Conservation (phyloP, 2,113 vertebrate species). For the Fregata magnificens region DNA sequence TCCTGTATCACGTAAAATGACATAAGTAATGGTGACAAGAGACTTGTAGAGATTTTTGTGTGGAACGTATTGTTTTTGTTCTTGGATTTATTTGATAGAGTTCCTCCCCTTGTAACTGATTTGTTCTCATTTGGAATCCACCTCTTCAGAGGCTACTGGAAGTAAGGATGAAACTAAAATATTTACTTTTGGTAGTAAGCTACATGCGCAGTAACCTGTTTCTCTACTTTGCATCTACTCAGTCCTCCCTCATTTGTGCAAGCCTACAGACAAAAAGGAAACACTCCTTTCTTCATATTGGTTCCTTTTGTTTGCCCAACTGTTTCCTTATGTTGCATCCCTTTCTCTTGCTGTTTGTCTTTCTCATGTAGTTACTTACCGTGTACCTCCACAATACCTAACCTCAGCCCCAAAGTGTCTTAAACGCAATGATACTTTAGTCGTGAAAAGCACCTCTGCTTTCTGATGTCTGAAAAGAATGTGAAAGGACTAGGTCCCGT, state of each 20-base stretch:
- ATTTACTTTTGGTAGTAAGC: neutral
- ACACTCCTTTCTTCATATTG: neutral
- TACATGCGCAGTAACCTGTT: neutral
- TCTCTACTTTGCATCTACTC: neutral
- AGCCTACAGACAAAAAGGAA: slow-evolving; percentile 7
- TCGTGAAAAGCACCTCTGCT: neutral
- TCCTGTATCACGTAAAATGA: neutral
- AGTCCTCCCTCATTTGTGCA: neutral
- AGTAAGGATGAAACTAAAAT: neutral
- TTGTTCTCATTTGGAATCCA: neutral
- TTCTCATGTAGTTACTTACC: neutral
- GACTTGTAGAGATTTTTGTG: neutral
- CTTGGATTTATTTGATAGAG: slow-evolving; percentile 26
- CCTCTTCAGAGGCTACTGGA: slow-evolving; percentile 19
- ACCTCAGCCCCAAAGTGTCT: neutral
- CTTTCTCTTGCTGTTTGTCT: neutral
- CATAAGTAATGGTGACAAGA: neutral
- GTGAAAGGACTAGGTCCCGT: neutral
- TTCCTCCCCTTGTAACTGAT: neutral
- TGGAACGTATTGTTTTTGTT: neutral
- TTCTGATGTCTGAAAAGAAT: neutral
- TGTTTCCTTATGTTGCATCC: neutral
- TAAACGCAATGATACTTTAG: neutral
- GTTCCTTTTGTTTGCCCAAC: slow-evolving; percentile 21
- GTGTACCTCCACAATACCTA: neutral